Evolutionary conservation across 2,888 invertebrate species (phyloP), one percentile per base, ranked within the genome.

Genomic region (Timema podura): DNA sequence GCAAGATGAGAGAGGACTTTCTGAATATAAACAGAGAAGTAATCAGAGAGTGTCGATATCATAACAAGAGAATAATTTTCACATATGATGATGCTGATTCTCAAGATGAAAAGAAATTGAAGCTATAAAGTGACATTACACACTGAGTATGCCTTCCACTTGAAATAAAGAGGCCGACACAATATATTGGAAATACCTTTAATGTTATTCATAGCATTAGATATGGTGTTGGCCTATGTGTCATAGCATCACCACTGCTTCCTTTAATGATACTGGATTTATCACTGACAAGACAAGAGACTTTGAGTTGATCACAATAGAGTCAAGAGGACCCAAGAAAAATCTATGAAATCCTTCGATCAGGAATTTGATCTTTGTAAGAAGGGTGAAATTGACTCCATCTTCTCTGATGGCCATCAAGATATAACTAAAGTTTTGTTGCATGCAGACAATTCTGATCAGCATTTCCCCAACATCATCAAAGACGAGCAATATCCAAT

Each of bases 401-500:
- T 54, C 57, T 67, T 67, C 54, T 51, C 51, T 67, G 51, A 67
- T 54, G 51, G 51, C 16, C 30, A 44, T 5, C 45, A 67, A 67
- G 0, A 67, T 51, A 44, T n/a, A 49, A 54, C 54, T 54, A 10
- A 54, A 54, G 51, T 54, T 67, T 30, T 67, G 67, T 30, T 67
- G 46, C 44, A 16, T 15, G 67, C 57, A 30, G 67, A 67, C 13
- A 67, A 67, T 15, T 67, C 67, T 51, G 51, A 46, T 67, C 67
- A 54, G 11, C 10, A 54, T 30, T 67, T 51, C 8, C 49, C 67
- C 10, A 54, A 51, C 6, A 68, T 68, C 47, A 46, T 68, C 9
- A 59, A 47, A 30, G 59, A 59, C 30, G 15, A 68, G 47, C 68
- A 59, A 13, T 57, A 67, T 45, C 16, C 48, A n/a, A 44, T 67